These are phyloP conservation scores for Eupeodes corollae DNA, from an alignment of 1,140 invertebrate genomes.

Conservation along the genomic window DNA sequence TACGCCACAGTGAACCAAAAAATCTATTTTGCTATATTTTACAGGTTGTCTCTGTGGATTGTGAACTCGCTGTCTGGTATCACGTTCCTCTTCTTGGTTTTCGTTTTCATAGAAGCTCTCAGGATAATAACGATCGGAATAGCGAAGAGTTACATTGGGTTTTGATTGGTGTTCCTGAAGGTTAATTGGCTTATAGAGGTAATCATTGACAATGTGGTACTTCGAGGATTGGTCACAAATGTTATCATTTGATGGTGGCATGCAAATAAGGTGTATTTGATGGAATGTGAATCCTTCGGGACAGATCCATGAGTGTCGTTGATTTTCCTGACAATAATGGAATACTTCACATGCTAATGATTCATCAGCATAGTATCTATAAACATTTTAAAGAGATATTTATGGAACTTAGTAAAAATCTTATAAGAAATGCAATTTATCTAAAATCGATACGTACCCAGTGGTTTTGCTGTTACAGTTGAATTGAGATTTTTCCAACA, in stretches of 20 bases:
- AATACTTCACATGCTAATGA: conserved; percentile 82
- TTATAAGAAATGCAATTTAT: neutral
- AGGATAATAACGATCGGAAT: conserved; percentile 75
- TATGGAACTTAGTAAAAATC: neutral
- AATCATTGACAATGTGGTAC: conserved; percentile 87
- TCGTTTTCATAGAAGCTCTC: conserved; percentile 58
- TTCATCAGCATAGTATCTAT: conserved; percentile 76
- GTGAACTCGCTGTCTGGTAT: conserved; percentile 22
- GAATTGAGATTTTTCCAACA: conserved; percentile 75
- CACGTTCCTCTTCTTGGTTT: conserved; percentile 45
- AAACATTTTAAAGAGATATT: neutral
- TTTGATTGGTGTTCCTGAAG: conserved; percentile 65
- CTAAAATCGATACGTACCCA: conserved; percentile 37
- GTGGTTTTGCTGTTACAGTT: conserved; percentile 66
- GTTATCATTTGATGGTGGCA: conserved; percentile 79
- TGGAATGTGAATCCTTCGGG: conserved; percentile 87
- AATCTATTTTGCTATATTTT: neutral
- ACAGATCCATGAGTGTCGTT: conserved; percentile 86
- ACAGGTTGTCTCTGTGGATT: conserved; percentile 33
- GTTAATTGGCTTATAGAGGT: conserved; percentile 79
- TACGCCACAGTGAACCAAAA: neutral
- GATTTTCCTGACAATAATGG: conserved; percentile 86
- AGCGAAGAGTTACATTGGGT: conserved; percentile 60
- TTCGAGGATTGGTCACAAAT: conserved; percentile 80
- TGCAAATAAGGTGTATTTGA: conserved; percentile 86